Evolutionary conservation across 2,113 vertebrate genomes (phyloP).

Genomic region (Plecturocebus donacophilus): DNA sequence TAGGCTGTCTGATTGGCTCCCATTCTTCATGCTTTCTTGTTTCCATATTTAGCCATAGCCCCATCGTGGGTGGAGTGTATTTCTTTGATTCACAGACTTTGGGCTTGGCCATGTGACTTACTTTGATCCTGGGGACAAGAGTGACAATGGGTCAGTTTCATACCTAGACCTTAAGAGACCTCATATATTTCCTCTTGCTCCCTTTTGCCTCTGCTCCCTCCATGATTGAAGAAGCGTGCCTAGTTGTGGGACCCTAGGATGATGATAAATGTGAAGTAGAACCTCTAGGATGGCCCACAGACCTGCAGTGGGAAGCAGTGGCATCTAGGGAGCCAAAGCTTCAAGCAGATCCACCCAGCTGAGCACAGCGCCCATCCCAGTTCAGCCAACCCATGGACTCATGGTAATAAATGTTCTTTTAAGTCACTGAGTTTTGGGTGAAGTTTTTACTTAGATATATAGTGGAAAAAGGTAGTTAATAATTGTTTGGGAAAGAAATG

Average conservation of each 20-base stretch:
- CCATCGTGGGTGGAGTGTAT: neutral
- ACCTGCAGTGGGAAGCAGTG: neutral
- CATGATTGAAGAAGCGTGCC: neutral
- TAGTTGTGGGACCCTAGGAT: neutral
- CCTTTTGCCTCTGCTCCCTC: neutral
- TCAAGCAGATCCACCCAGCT: neutral
- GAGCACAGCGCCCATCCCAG: neutral
- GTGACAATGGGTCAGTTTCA: neutral
- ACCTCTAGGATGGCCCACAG: neutral
- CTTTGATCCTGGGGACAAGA: neutral
- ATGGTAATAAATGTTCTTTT: neutral
- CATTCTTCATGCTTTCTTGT: neutral
- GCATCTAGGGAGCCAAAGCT: no score
- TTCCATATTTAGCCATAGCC: neutral
- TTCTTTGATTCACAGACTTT: neutral
- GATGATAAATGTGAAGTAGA: neutral
- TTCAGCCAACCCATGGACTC: neutral
- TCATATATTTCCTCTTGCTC: neutral
- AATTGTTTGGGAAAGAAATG: neutral
- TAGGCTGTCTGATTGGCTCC: no score
- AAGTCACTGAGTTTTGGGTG: neutral
- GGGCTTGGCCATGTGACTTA: neutral
- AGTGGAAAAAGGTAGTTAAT: neutral
- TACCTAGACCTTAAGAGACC: neutral
- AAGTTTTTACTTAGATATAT: neutral